phyloP scores from a whole-genome alignment of 2,888 invertebrate genomes.

The Trachelus iudaicus region DNA sequence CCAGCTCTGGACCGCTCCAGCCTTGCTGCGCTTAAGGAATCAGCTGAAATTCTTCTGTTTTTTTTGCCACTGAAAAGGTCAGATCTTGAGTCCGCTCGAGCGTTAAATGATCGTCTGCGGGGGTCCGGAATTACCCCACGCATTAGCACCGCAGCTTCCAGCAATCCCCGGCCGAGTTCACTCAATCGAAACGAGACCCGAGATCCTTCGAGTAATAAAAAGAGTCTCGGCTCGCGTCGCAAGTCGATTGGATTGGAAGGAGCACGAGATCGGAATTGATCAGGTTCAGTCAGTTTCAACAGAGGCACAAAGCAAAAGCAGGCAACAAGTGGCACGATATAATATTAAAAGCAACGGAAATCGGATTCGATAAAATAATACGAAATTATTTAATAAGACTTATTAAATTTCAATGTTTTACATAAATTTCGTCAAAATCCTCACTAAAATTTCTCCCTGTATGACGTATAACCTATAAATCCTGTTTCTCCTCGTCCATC shows the following conservation, averaged over 20 bases:
- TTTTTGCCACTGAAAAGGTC: slow-evolving; percentile 25
- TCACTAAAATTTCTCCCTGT: neutral
- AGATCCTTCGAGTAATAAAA: neutral
- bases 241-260: neutral
- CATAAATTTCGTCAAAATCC: neutral
- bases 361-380: too few species aligned
- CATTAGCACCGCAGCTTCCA: neutral
- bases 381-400: too few species aligned
- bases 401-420: neutral
- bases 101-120: slow-evolving; percentile 59
- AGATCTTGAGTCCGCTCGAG: slow-evolving; percentile 39
- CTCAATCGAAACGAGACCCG: neutral
- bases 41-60: neutral
- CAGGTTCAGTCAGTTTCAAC: neutral
- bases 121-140: slow-evolving; percentile 43
- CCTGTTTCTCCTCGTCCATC: neutral
- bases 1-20: neutral
- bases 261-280: neutral
- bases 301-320: neutral
- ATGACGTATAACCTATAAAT: neutral
- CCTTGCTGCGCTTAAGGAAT: neutral
- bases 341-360: neutral
- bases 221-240: neutral
- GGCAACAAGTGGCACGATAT: neutral
- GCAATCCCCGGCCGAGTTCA: neutral